phyloP scores from a whole-genome alignment of 2,113 vertebrate genomes.

The Psittacara wagleri region DNA sequence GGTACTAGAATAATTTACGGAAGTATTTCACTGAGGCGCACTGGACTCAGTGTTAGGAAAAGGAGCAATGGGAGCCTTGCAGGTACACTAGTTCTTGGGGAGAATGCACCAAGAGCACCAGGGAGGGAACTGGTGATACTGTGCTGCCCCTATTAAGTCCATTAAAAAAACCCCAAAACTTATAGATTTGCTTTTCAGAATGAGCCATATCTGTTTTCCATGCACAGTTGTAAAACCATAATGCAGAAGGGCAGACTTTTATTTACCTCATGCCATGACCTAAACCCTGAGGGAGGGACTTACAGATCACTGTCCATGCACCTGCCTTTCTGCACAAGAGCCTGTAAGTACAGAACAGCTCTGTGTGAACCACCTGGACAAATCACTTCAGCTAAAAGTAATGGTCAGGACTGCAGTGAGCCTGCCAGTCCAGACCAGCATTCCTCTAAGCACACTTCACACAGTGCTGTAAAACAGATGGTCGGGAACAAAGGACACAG shows the following conservation, averaged over 20 bases:
- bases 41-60: background rate
- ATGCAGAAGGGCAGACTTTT: background rate
- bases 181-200: background rate
- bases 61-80: background rate
- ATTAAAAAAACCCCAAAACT: accelerated
- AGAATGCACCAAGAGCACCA: background rate
- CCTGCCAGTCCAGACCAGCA: background rate
- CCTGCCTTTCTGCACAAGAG: background rate
- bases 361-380: background rate
- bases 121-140: background rate
- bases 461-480: background rate
- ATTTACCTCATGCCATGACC: background rate
- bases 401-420: background rate
- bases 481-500: background rate
- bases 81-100: background rate
- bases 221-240: background rate
- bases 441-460: background rate
- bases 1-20: background rate
- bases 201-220: background rate
- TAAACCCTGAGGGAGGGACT: background rate
- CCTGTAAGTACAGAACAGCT: background rate
- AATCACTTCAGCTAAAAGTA: background rate
- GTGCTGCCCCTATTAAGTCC: background rate
- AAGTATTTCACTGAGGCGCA: accelerated
- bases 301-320: accelerated